Evolutionary conservation across 2,888 invertebrate genomes (phyloP), one percentile per base, ranked within the genome.

Genomic region (Colletes collaris): DNA sequence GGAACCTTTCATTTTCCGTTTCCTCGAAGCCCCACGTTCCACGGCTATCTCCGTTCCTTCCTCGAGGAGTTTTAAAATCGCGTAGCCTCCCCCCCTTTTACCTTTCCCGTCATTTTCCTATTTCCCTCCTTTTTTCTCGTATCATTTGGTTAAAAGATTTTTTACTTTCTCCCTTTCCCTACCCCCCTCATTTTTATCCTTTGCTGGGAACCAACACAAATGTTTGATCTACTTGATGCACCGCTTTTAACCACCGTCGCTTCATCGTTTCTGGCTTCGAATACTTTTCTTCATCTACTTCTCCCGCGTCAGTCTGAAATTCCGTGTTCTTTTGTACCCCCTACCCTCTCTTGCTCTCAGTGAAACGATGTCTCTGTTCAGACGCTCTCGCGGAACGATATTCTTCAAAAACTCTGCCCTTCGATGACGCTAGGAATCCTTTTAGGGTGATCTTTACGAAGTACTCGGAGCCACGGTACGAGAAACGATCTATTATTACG

Each of bases 141-240:
- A n/a, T 80, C 85, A 85, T 86, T 75, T 85, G 73, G 80, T 74
- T 83, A 71, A 83, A 79, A 85, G 86, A 82, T 69, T 78, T 76
- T 62, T 40, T 8, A 7, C 46, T 19, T 27, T 40, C 70, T 10
- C n/a, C 16, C 50, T 16, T 50, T 52, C 10, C 40, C 13, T 71
- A 27, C 56, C 52, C 49, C 44, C 56, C 50, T 40, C 3, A 4
- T 19, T 6, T 69, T 46, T 59, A 44, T 19, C 50, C 19, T n/a
- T 35, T 50, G 52, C 19, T 11, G 46, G 37, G 50, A 72, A 75
- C 69, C 74, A 52, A 75, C 80, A 72, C 83, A 77, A 80, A 82
- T 75, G 75, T 84, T 84, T 84, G 84, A 84, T 84, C 85, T 83
- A 73, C 56, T 83, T 83, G 84, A 84, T 84, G 85, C 85, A 80